A percentile compares a stretch with the other conserved stretches of the same genome.
Evolutionary conservation across 2,888 invertebrate genomes (phyloP).

Genomic region (Empis livida): DNA sequence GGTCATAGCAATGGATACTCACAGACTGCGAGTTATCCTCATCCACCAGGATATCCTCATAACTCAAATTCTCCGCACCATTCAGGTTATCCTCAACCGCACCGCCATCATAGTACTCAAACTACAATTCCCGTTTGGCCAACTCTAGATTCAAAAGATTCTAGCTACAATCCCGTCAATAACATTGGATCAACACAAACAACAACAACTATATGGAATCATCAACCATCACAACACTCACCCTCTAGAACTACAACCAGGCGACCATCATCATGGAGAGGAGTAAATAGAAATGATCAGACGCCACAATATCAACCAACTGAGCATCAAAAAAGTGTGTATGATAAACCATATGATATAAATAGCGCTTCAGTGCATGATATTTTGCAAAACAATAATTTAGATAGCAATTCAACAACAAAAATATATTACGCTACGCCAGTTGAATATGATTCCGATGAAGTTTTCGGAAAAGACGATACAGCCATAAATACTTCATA

Average conservation of each 20-base stretch:
- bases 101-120: neutral
- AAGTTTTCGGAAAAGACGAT: constrained; percentile 12
- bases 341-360: neutral
- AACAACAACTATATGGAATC: no score
- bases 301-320: neutral
- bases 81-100: neutral
- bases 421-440: constrained; percentile 25
- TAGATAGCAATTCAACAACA: constrained; percentile 6
- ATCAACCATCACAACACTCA: neutral
- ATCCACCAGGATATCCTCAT: neutral
- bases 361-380: constrained; percentile 1
- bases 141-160: neutral
- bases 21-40: neutral
- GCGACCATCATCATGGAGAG: neutral
- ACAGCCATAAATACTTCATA: no score
- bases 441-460: constrained; percentile 17
- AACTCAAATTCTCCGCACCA: neutral
- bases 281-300: neutral
- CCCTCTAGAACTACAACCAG: neutral
- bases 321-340: neutral
- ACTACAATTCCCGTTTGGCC: neutral
- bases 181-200: no score
- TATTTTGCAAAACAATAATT: constrained; percentile 7
- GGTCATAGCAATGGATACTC: neutral
- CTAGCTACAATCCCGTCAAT: neutral